Evolutionary conservation across 1,140 invertebrate species (phyloP), one percentile per base, ranked within the genome.

Genomic region (Batillaria attramentaria): DNA sequence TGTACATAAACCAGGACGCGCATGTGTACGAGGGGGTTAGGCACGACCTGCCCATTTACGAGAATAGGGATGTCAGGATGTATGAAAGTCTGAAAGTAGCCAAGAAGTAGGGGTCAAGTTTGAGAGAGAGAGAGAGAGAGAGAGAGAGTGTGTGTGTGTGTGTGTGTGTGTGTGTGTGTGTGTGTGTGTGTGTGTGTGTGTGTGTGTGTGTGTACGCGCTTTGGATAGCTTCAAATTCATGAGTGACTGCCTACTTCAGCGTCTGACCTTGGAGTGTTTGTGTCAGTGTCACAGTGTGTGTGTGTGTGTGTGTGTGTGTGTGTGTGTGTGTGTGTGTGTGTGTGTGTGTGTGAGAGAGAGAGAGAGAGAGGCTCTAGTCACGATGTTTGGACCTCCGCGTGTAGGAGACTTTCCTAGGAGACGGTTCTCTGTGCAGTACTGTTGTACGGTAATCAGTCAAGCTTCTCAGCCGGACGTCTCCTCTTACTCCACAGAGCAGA

Each of bases 1-100:
- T 66, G 62, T 66, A 66, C 62, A 37, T 66, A 31, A 66, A 66
- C 33, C 31, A 31, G 13, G 62, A 66, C 62, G 62, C 62, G n/a
- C 62, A 66, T 37, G 39, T 66, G 18, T 66, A 66, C 62, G 62
- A 18, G 10, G 62, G 62, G 16, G 31, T 66, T 31, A 18, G 31
- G 6, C 28, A 16, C 31, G 62, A 66, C 8, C 31, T 37, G 8
- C 62, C 62, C 28, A 66, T 66, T 37, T 66, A 66, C 3, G 62
- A 66, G 62, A 66, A 66, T 37, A 66, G 62, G 33, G 39, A 66
- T 37, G 31, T 28, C 6, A 37, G 62, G 3, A 37, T 66, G 28
- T 66, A 66, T 28, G 62, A 66, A 66, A 28, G 1, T 66, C 33
- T 66, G 62, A 35, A 35, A 54, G n/a, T n/a, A 1, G 46, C 2